Base-by-base conservation (phyloP, 92 coral and sea anemone genomes). In the Actinostola sp. region DNA sequence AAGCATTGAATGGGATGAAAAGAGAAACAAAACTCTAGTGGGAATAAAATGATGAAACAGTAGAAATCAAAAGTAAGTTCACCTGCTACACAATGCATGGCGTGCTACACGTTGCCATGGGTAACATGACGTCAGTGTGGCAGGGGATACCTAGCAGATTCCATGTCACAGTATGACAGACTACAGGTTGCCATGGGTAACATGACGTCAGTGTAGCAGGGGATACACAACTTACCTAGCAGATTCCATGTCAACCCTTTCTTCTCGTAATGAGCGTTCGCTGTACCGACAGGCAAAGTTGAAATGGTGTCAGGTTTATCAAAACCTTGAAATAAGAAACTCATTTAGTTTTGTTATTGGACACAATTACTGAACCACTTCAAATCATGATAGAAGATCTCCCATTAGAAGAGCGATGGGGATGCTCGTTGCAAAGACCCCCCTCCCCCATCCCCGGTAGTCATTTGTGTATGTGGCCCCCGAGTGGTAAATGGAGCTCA, bases 261-360 rank as follows among this genome's bases (percentile, higher is more conserved):
- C 29, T 82, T 67, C 55, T 59, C 65, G 38, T 73, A 82, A 8
- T 73, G 38, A 51, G 71, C 82, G 17, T 52, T 53, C 32, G 71
- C 41, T 30, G 72, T 50, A 7, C 73, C 67, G n/a, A 38, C 70
- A 0, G 82, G 87, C 35, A 82, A 43, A 8, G 38, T 41, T 27
- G 36, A 36, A 33, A 82, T 82, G 72, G 71, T 75, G 42, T 66
- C 82, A 6, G 74, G 42, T 16, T 56, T 42, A 5, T 5, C 8
- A 12, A 29, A 36, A 15, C 61, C 87, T 82, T 56, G 20, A 55
- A 58, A 67, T 1, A n/a, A n/a, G n/a, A n/a, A n/a, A n/a, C n/a
- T n/a, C n/a, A n/a, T n/a, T n/a, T n/a, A n/a, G n/a, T n/a, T n/a
- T n/a, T n/a, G n/a, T n/a, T n/a, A n/a, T n/a, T n/a, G n/a, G n/a